phyloP scores from a whole-genome alignment of 2,797 vertebrate genomes.

The Microctenopoma lineatum region DNA sequence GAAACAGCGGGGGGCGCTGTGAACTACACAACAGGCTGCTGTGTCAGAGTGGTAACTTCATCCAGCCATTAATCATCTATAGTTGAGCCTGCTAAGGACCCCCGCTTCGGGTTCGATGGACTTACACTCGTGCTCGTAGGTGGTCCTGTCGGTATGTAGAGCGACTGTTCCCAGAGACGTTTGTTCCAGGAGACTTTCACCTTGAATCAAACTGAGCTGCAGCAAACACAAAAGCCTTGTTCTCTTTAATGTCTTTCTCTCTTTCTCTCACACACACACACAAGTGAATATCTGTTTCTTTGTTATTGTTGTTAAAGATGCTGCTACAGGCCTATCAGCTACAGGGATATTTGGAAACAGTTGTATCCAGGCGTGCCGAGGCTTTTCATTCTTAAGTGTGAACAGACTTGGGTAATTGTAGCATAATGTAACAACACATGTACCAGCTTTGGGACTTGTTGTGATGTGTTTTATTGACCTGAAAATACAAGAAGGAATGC shows the following conservation, averaged over 20 bases:
- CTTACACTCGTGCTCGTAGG: slow-evolving; percentile 71
- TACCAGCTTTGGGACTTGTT: slow-evolving; percentile 15
- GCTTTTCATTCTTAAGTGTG: slow-evolving; percentile 63
- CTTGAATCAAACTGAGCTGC: slow-evolving; percentile 64
- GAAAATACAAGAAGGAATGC: slow-evolving; percentile 8
- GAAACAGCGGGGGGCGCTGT: slow-evolving; percentile 59
- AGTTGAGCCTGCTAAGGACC: slow-evolving; percentile 59
- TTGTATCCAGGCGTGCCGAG: slow-evolving; percentile 51
- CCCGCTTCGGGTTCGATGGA: slow-evolving; percentile 49
- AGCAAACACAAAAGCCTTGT: slow-evolving; percentile 51
- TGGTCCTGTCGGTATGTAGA: slow-evolving; percentile 74
- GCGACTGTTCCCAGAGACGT: slow-evolving; percentile 42
- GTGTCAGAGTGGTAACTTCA: slow-evolving; percentile 57
- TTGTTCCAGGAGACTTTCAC: slow-evolving; percentile 66
- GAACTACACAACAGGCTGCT: slow-evolving; percentile 47
- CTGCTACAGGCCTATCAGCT: slow-evolving; percentile 49
- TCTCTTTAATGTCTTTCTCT: slow-evolving; percentile 41
- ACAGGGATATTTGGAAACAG: slow-evolving; percentile 41
- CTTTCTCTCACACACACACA: slow-evolving; percentile 9
- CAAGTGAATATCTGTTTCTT: slow-evolving; percentile 47
- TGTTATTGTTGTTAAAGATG: slow-evolving; percentile 60
- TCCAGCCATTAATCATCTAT: slow-evolving; percentile 77
- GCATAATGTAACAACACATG: slow-evolving; percentile 43
- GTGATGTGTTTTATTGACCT: slow-evolving; percentile 35
- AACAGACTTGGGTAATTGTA: slow-evolving; percentile 60